These are phyloP conservation scores for Oncorhynchus tshawytscha DNA, from an alignment of 2,113 vertebrate genomes.

Conservation along the genomic window DNA sequence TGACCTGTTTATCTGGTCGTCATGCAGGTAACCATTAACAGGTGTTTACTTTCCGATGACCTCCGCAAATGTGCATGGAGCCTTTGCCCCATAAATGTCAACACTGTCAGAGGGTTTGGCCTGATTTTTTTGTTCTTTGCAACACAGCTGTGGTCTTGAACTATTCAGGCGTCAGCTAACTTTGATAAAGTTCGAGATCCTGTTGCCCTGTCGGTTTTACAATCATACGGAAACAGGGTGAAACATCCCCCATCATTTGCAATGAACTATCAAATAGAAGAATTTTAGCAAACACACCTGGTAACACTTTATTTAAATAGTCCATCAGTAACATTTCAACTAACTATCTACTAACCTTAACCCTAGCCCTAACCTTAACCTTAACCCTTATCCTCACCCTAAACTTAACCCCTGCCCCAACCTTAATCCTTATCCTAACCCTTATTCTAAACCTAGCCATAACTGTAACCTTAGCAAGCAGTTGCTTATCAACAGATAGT, in stretches of 20 bases:
- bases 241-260: neutral
- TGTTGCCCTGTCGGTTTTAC: neutral
- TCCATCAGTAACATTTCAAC: too few relatives aligned
- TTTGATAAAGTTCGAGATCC: constrained; percentile 22
- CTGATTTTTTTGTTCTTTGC: constrained; percentile 49
- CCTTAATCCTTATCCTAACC: too few relatives aligned
- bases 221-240: neutral
- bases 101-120: constrained; percentile 58
- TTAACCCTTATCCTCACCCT: too few relatives aligned
- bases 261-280: neutral
- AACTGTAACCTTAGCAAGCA: too few relatives aligned
- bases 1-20: constrained; percentile 91
- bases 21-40: constrained; percentile 99
- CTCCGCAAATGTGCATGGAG: constrained; percentile 84
- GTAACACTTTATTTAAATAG: too few relatives aligned
- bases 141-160: constrained; percentile 49
- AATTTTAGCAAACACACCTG: too few relatives aligned
- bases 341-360: too few relatives aligned
- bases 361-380: too few relatives aligned
- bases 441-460: too few relatives aligned
- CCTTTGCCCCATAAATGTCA: constrained; percentile 85
- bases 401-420: too few relatives aligned
- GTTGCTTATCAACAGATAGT: too few relatives aligned
- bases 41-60: constrained; percentile 96
- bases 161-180: constrained; percentile 34